phyloP scores from a whole-genome alignment of 2,797 vertebrate genomes.

The Thunnus albacares region DNA sequence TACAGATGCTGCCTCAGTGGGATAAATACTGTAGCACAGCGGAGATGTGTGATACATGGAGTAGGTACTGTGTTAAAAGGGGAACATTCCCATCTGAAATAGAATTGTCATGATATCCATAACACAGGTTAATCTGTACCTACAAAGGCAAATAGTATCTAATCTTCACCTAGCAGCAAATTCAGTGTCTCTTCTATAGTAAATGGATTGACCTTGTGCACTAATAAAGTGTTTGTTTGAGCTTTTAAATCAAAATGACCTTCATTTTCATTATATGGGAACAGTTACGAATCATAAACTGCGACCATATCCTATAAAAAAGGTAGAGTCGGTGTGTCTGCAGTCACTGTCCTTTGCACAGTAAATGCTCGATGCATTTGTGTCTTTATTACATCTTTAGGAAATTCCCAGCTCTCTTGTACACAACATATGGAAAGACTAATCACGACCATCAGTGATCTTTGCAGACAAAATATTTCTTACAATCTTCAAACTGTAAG shows the following conservation, averaged over 20 bases:
- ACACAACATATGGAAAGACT: background rate
- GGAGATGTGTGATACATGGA: constrained; percentile 8
- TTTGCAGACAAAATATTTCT: background rate
- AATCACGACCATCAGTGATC: background rate
- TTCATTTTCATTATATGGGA: constrained; percentile 47
- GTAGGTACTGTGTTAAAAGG: background rate
- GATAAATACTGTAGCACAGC: background rate
- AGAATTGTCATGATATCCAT: background rate
- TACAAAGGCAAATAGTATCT: background rate
- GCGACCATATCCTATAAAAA: constrained; percentile 50
- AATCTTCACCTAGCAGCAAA: background rate
- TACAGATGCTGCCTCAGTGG: constrained; percentile 29
- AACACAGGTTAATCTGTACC: background rate
- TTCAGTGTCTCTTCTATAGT: background rate
- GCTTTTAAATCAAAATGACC: constrained; percentile 61
- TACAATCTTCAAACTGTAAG: background rate
- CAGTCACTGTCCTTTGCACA: constrained; percentile 8
- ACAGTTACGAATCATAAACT: constrained; percentile 53
- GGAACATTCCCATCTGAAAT: background rate
- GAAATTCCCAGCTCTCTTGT: background rate
- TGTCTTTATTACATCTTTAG: background rate
- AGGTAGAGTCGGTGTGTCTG: constrained; percentile 3
- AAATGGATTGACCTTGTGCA: constrained; percentile 34
- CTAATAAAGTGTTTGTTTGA: constrained; percentile 50
- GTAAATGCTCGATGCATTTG: constrained; percentile 2